Percentiles rank a stretch among this genome's conserved stretches.
phyloP scores from a whole-genome alignment of 2,888 invertebrate species.

The Dicranocentrus wangi region DNA sequence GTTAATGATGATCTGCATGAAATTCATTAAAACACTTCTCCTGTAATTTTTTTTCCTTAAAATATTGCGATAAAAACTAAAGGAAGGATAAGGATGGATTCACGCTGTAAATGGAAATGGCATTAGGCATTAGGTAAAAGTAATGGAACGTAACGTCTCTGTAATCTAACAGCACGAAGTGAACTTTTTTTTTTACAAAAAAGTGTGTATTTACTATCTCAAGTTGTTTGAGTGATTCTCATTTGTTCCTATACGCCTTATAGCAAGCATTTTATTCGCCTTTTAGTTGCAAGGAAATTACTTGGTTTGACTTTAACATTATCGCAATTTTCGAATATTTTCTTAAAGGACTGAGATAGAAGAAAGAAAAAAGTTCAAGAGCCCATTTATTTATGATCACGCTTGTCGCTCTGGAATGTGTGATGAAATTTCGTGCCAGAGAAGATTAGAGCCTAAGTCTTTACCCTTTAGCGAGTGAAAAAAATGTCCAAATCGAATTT shows the following conservation, averaged over 20 bases:
- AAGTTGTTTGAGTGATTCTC: no score
- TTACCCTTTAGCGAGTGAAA: no score
- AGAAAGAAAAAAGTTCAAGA: constrained; percentile 12
- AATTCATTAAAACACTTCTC: constrained; percentile 9
- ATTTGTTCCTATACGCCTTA: no score
- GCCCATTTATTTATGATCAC: constrained; percentile 27
- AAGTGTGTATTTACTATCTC: no score
- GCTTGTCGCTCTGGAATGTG: constrained; percentile 14
- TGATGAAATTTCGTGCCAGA: neutral
- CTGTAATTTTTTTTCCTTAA: no score
- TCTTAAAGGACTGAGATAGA: neutral
- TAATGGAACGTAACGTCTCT: constrained; percentile 11
- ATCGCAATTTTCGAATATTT: constrained; percentile 3
- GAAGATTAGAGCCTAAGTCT: no score
- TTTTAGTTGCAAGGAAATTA: no score
- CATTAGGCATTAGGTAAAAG: no score
- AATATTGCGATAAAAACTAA: neutral
- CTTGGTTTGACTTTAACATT: neutral
- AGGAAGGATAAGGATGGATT: no score
- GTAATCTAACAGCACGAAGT: constrained; percentile 20
- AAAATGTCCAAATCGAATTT: no score
- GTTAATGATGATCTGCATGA: constrained; percentile 11
- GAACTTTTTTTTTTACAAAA: constrained; percentile 1
- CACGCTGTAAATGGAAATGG: no score
- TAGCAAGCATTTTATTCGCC: no score